A percentile compares a stretch with the other conserved stretches of the same genome.
phyloP scores from a whole-genome alignment of 2,888 invertebrate species.

The Cerastis leucographa region DNA sequence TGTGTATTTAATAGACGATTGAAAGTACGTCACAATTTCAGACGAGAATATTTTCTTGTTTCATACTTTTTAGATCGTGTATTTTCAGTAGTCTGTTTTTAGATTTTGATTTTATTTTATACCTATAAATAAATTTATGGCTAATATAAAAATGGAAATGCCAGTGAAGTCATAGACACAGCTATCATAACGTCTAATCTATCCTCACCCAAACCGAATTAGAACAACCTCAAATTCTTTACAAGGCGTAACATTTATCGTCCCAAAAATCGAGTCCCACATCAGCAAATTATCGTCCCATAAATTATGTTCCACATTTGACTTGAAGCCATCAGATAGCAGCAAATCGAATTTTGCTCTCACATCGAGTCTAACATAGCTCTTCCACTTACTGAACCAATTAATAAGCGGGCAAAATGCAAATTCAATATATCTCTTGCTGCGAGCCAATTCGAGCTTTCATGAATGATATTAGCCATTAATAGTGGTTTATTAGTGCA shows the following conservation, averaged over 20 bases:
- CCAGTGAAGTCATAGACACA: neutral
- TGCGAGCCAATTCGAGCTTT: slow-evolving; percentile 43
- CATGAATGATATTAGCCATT: slow-evolving; percentile 48
- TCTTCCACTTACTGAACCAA: slow-evolving; percentile 59
- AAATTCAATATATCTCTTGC: slow-evolving; percentile 63
- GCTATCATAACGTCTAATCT: neutral
- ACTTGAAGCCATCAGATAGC: slow-evolving; percentile 50
- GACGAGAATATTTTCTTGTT: too few species aligned
- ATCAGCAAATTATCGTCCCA: slow-evolving; percentile 44
- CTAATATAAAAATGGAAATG: neutral
- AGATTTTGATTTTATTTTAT: too few species aligned
- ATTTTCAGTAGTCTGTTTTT: too few species aligned
- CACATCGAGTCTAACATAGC: slow-evolving; percentile 36
- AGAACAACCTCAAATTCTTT: neutral
- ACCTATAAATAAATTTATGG: too few species aligned
- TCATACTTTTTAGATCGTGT: too few species aligned
- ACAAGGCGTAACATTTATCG: slow-evolving; percentile 11
- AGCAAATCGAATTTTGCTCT: slow-evolving; percentile 61
- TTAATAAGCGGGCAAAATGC: slow-evolving; percentile 61
- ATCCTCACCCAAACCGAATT: neutral
- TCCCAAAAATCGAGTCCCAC: slow-evolving; percentile 21
- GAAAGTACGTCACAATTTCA: too few species aligned
- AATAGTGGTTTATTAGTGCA: slow-evolving; percentile 32
- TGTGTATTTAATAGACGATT: too few species aligned
- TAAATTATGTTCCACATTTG: slow-evolving; percentile 52